A percentile compares a stretch with the other conserved stretches of the same genome.
Conservation (phyloP, 2,113 vertebrate genomes). For the Cercocebus atys region DNA sequence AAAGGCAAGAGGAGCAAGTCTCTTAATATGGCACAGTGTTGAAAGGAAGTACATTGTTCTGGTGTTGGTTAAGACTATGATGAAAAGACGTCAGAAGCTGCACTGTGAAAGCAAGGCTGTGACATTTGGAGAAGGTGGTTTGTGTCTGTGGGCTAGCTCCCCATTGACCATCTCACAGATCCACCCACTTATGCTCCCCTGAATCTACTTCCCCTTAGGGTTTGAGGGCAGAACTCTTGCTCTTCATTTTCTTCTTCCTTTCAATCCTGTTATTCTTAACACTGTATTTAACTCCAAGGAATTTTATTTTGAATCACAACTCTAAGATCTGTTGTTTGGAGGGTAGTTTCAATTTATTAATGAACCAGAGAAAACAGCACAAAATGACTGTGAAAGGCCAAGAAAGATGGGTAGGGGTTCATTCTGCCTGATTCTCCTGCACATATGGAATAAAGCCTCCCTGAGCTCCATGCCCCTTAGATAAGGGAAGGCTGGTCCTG, state of each 20-base stretch:
- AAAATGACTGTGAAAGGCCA: conserved; percentile 44
- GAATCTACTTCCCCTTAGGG: neutral
- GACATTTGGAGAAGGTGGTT: neutral
- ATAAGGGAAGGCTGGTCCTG: neutral
- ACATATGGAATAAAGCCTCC: neutral
- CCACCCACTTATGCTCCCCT: accelerated
- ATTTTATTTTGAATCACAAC: conserved; percentile 65
- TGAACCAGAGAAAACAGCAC: conserved; percentile 57
- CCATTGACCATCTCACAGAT: neutral
- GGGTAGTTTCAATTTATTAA: conserved; percentile 69
- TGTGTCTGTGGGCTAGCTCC: neutral
- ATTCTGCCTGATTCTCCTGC: neutral
- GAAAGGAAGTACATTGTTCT: neutral
- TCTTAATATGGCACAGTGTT: neutral
- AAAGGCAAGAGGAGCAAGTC: neutral
- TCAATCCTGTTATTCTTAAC: neutral
- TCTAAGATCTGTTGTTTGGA: conserved; percentile 57
- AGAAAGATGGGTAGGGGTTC: conserved; percentile 14
- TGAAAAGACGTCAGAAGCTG: neutral
- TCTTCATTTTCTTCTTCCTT: neutral
- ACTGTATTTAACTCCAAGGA: neutral
- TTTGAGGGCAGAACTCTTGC: neutral
- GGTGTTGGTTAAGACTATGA: neutral
- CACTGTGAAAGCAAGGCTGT: neutral
- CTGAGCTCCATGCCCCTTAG: neutral